These are phyloP conservation scores for Lasiurus cinereus DNA, from an alignment of 2,113 vertebrate species.

Conservation along the genomic window DNA sequence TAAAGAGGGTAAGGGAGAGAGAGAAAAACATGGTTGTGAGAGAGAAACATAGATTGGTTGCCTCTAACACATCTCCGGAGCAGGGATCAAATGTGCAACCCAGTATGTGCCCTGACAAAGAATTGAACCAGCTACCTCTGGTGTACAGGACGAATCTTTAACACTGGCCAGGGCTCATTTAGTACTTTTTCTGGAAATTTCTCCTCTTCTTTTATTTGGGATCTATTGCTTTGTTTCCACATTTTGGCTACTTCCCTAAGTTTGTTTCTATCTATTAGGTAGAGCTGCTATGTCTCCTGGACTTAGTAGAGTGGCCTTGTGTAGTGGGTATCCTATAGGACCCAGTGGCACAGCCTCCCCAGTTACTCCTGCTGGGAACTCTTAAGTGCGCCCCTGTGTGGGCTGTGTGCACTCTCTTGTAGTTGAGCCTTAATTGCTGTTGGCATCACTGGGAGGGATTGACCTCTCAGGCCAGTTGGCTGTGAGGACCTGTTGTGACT, in stretches of 20 bases:
- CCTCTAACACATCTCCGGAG: not conserved
- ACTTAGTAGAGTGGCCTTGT: not conserved
- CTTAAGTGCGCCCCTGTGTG: not conserved
- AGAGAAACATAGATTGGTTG: no score
- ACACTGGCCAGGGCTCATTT: not conserved
- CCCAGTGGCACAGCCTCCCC: no score
- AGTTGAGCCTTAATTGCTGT: not conserved
- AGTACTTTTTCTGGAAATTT: not conserved
- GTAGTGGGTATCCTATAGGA: not conserved
- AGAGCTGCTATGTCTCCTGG: not conserved
- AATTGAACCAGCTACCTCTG: not conserved
- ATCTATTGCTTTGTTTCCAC: no score
- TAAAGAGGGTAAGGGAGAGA: not conserved
- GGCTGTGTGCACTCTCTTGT: not conserved
- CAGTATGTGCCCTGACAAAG: not conserved
- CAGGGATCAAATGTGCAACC: not conserved
- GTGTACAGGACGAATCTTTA: no score
- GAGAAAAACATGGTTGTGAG: not conserved
- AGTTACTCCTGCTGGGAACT: not conserved
- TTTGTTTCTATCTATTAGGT: not conserved
- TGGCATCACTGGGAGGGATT: not conserved
- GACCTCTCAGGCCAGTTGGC: not conserved
- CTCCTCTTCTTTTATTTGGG: not conserved
- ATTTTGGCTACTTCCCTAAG: not conserved
- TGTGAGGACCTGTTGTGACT: not conserved